Evolutionary conservation across 2,888 invertebrate genomes (phyloP).

Genomic region (Phasia obesa): DNA sequence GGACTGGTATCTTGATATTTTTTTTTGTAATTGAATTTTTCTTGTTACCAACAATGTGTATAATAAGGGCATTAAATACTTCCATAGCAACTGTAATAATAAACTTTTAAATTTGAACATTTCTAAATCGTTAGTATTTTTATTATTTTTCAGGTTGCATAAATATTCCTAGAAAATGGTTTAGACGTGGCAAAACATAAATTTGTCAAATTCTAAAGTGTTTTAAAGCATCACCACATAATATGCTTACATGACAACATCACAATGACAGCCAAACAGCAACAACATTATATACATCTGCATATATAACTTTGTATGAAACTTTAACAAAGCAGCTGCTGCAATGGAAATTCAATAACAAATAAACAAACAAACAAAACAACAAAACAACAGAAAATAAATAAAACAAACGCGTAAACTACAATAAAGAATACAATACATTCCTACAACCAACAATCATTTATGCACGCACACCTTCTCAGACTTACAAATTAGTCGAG

Average conservation of each 20-base stretch:
- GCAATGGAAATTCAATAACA: constrained; percentile 42
- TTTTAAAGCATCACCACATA: background rate
- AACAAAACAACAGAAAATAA: too few relatives aligned
- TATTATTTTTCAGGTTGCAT: background rate
- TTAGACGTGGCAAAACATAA: background rate
- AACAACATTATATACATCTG: constrained; percentile 18
- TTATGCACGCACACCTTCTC: constrained; percentile 23
- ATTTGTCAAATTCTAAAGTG: background rate
- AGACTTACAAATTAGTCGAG: constrained; percentile 32
- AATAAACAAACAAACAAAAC: background rate
- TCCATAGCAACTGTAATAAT: too few relatives aligned
- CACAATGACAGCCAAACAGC: constrained; percentile 19
- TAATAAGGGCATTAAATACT: too few relatives aligned
- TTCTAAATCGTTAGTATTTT: too few relatives aligned
- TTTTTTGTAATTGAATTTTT: too few relatives aligned
- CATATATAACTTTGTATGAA: too few relatives aligned
- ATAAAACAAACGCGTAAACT: constrained; percentile 20
- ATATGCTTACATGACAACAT: constrained; percentile 24
- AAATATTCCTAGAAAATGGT: background rate
- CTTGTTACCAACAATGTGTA: too few relatives aligned
- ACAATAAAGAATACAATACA: constrained; percentile 29
- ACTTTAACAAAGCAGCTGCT: constrained; percentile 47
- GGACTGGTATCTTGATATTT: too few relatives aligned
- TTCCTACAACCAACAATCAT: constrained; percentile 49
- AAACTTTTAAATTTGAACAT: too few relatives aligned